phyloP scores from a whole-genome alignment of 2,888 invertebrate species.

The Neria commutata region DNA sequence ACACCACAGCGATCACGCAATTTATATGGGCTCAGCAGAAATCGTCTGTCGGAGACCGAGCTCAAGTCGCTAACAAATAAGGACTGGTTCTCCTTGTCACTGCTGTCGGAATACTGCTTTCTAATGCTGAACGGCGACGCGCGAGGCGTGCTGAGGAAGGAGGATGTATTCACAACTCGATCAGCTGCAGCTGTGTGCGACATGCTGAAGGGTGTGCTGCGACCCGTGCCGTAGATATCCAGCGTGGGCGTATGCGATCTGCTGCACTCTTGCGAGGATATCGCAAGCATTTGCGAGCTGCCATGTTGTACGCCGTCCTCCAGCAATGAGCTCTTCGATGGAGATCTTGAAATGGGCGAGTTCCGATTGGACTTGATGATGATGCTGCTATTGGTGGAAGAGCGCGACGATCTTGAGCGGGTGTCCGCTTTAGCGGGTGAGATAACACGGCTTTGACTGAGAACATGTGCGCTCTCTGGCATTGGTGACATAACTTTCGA shows the following conservation, averaged over 20 bases:
- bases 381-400: constrained; percentile 38
- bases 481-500: no score
- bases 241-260: constrained; percentile 9
- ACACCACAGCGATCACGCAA: constrained; percentile 49
- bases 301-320: not conserved
- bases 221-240: not conserved
- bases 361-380: constrained; percentile 34
- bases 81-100: not conserved
- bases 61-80: constrained; percentile 25
- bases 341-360: constrained; percentile 35
- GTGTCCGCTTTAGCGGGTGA: not conserved
- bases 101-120: constrained; percentile 34
- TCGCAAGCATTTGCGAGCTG: not conserved
- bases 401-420: constrained; percentile 24
- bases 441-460: no score
- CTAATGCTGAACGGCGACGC: constrained; percentile 43
- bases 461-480: no score
- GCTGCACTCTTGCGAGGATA: not conserved
- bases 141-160: constrained; percentile 39
- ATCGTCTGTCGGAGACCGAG: constrained; percentile 18
- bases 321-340: not conserved
- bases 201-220: not conserved
- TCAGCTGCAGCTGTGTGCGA: constrained; percentile 29
- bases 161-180: constrained; percentile 31
- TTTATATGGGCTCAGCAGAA: constrained; percentile 31